These are phyloP conservation scores for Scaptodrosophila lebanonensis DNA, from an alignment of 1,140 invertebrate genomes.

Conservation along the genomic window DNA sequence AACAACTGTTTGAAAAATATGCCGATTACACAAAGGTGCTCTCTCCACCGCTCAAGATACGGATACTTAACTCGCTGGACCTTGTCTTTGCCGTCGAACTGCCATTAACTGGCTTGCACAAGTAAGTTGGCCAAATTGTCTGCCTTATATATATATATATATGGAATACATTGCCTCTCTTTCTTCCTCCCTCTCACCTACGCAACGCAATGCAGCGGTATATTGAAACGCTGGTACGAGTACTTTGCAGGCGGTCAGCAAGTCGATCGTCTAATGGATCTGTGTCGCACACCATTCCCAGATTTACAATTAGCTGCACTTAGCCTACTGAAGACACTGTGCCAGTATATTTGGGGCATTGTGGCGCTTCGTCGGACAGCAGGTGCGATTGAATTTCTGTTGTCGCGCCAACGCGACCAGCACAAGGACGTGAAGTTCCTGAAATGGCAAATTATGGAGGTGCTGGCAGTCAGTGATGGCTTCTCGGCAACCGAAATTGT, in stretches of 20 bases:
- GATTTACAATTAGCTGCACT: slow-evolving; percentile 81
- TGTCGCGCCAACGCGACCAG: slow-evolving; percentile 83
- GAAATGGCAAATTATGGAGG: slow-evolving; percentile 85
- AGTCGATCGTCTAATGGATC: slow-evolving; percentile 77
- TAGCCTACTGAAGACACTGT: slow-evolving; percentile 79
- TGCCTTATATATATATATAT: slow-evolving; percentile 17
- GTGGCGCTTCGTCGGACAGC: slow-evolving; percentile 80
- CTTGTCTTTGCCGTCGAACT: slow-evolving; percentile 78
- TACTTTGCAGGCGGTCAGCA: slow-evolving; percentile 74
- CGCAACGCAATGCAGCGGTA: slow-evolving; percentile 39
- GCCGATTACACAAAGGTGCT: slow-evolving; percentile 78
- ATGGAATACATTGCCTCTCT: too few species aligned
- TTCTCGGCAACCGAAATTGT: slow-evolving; percentile 82
- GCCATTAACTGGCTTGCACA: slow-evolving; percentile 17
- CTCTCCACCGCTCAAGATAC: slow-evolving; percentile 80
- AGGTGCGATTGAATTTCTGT: slow-evolving; percentile 85
- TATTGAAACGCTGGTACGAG: slow-evolving; percentile 79
- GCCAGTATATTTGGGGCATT: slow-evolving; percentile 81
- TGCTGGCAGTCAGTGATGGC: slow-evolving; percentile 81
- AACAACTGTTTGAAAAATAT: slow-evolving; percentile 76
- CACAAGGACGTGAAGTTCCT: slow-evolving; percentile 85
- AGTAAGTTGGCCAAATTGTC: slow-evolving; percentile 12
- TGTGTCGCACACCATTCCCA: slow-evolving; percentile 82
- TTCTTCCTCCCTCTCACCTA: background rate
- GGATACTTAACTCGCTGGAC: slow-evolving; percentile 81